Conservation (phyloP, 1,140 invertebrate species). For the Bombus vancouverensis region DNA sequence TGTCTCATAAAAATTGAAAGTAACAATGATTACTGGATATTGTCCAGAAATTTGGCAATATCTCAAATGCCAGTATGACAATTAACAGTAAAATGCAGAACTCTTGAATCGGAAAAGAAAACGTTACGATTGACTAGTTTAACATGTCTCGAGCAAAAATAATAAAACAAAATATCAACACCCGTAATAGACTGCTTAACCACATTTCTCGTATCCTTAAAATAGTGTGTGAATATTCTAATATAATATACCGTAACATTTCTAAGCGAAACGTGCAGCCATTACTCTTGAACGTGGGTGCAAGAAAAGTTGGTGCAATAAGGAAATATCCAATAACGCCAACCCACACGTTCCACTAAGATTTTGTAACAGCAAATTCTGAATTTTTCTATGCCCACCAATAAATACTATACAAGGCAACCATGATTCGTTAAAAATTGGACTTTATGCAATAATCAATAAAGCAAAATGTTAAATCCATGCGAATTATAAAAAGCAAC, state of each 20-base stretch:
- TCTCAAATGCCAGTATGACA: not conserved
- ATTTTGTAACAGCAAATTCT: not conserved
- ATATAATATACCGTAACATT: not conserved
- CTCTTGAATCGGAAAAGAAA: not conserved
- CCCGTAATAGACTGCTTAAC: not conserved
- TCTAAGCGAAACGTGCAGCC: not conserved
- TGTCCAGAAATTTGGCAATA: no score
- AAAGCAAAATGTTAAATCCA: not conserved
- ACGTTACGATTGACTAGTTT: not conserved
- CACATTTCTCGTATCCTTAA: not conserved
- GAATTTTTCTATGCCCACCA: not conserved
- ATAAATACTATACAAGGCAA: no score
- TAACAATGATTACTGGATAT: not conserved
- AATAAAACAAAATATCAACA: not conserved
- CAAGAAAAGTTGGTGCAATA: conserved; percentile 9
- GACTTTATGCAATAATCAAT: not conserved
- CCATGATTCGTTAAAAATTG: not conserved
- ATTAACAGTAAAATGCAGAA: not conserved
- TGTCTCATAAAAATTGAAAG: not conserved
- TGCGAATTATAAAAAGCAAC: not conserved
- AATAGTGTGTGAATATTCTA: not conserved
- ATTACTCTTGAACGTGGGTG: conserved; percentile 10
- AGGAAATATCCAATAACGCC: conserved; percentile 12
- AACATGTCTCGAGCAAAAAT: not conserved
- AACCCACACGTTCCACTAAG: not conserved